Percentiles rank a stretch among this genome's conserved stretches.
phyloP scores from a whole-genome alignment of 2,888 invertebrate species.

The Oxystoma pomonae region DNA sequence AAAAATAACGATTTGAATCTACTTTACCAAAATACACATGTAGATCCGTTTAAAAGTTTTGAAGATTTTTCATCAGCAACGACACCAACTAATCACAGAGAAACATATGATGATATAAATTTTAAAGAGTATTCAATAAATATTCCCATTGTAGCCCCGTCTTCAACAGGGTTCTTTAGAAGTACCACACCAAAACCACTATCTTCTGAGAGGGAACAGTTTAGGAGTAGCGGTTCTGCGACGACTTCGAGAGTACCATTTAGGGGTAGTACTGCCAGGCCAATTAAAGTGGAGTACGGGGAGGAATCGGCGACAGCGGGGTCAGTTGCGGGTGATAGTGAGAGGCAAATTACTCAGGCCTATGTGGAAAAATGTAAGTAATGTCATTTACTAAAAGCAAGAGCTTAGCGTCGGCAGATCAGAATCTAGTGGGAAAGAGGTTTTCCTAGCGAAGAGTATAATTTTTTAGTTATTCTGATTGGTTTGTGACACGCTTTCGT shows the following conservation, averaged over 20 bases:
- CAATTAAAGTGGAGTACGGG: not conserved
- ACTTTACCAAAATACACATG: not conserved
- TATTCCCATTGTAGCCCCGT: not conserved
- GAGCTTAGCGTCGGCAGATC: too few species aligned
- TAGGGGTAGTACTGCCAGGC: not conserved
- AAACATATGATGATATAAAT: not conserved
- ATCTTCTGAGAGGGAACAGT: not conserved
- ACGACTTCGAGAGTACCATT: too few species aligned
- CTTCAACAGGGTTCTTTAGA: not conserved
- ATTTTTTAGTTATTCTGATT: too few species aligned
- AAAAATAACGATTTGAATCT: not conserved
- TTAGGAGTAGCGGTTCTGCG: not conserved
- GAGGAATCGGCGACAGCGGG: not conserved
- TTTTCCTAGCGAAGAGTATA: too few species aligned
- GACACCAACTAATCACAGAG: not conserved
- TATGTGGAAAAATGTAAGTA: not conserved
- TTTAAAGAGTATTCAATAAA: not conserved
- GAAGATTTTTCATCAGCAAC: not conserved
- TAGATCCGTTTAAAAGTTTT: not conserved
- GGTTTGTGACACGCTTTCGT: too few species aligned
- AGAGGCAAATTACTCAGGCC: not conserved
- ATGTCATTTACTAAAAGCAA: too few species aligned
- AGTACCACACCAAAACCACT: not conserved
- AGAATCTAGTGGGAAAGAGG: too few species aligned
- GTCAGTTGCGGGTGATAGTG: not conserved